Base-by-base conservation (phyloP, 1,140 invertebrate genomes). In the Bombus vancouverensis region DNA sequence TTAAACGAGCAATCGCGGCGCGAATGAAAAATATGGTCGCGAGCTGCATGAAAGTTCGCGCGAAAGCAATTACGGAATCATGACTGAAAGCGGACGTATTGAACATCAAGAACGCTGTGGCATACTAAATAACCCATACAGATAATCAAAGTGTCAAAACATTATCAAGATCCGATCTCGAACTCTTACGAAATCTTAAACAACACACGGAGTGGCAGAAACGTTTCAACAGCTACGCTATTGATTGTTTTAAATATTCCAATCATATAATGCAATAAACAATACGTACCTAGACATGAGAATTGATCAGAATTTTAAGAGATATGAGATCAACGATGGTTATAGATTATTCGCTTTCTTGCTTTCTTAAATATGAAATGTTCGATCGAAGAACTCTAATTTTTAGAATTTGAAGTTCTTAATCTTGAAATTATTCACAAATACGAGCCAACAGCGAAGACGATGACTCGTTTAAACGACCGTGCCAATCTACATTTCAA, bases 11-110 rank as follows among this genome's bases (percentile, higher is more conserved):
- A 42, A 25, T 65, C 75, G 75, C 57, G n/a, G 18, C 2, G n/a
- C 75, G 75, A 78, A 78, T 78, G 75, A 15, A 39, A 78, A 78
- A n/a, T 65, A 42, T 78, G 75, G 28, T 44, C 75, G 75, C 75
- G 75, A 65, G 75, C 75, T 78, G 75, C 75, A 78, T 78, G 57
- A 78, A 78, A 75, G 73, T 34, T 25, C 2, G 73, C 73, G n/a
- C 71, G 73, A 39, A 75, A 78, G 57, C 75, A 78, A 78, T 78
- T 78, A 78, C 75, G 65, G 75, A 65, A 78, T 39, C 75, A 65
- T 22, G 75, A 32, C 28, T 12, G 75, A 78, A 78, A 66, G 39
- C 75, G 75, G 57, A 78, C 75, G 57, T 62, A 78, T n/a, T 42
- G 75, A 42, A 39, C 75, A 78, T 13, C 28, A 42, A 6, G 37